Base-by-base conservation (phyloP, 2,113 vertebrate species). In the Suncus etruscus region DNA sequence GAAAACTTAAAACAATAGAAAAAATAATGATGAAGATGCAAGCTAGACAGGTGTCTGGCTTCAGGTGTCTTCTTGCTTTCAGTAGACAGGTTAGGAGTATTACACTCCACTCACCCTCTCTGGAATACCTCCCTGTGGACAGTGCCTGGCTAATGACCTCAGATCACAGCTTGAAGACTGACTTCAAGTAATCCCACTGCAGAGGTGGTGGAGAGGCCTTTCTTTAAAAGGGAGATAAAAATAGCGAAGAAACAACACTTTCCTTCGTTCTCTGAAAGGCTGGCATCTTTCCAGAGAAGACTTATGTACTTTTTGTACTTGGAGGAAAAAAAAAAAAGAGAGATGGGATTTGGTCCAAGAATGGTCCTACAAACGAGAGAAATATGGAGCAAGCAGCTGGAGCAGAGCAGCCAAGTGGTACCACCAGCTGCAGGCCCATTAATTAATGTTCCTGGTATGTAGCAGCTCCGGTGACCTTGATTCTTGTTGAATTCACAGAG, bases 381-480 rank as follows among this genome's bases (percentile, higher is more conserved):
- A 98, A 98, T 97, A 97, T 97, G 96, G 97, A 97, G 94, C 95
- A 92, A 97, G 96, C 97, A 97, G 96, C 95, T 96, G 92, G 94
- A 96, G 91, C 96, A 83, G 92, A 97, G 96, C 96, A 91, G 97
- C 97, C 98, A 97, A 98, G 97, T 98, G 98, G 98, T 99, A 99
- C 98, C 97, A 97, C 98, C 98, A 98, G 98, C 98, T 98, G 98
- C 98, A 98, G 97, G 96, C 95, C 97, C 97, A 98, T 99, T 98
- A 98, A 98, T 98, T 98, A 98, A 97, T 79, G 72, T 94, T 96
- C 97, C 96, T 29, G 96, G 98, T 98, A 98, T 98, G 98, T 86
- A 96, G 97, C 96, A 89, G 96, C 86, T 96, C 96, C 97, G 97
- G 97, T 97, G 98, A 98, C 98, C 98, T 98, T 97, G 98, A 97